These are phyloP conservation scores for Peromyscus polionotus DNA, from an alignment of 2,113 vertebrate species.

Conservation along the genomic window DNA sequence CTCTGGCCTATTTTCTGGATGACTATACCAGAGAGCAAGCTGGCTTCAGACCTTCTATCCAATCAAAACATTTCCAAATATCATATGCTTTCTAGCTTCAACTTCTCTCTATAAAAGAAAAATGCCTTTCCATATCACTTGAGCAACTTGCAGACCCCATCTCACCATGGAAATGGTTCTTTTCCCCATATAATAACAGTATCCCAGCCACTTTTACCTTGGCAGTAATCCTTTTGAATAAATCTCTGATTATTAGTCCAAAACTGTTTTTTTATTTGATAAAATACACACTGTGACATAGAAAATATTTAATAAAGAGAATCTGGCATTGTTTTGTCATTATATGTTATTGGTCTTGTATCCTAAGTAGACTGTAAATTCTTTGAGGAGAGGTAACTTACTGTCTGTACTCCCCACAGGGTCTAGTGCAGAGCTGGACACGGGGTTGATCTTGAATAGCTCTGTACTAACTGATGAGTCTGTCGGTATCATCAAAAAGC, in stretches of 20 bases:
- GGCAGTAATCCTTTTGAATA: not conserved
- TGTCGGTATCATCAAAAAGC: not conserved
- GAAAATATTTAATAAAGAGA: not conserved
- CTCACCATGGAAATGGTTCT: not conserved
- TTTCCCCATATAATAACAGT: not conserved
- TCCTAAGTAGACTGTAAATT: not conserved
- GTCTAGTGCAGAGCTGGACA: not conserved
- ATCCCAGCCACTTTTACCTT: not conserved
- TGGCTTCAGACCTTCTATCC: not conserved
- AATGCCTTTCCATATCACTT: not conserved
- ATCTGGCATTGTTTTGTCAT: not conserved
- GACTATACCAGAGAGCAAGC: not conserved
- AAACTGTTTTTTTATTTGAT: not conserved
- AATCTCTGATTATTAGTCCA: not conserved
- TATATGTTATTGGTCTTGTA: not conserved
- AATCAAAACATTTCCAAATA: not conserved
- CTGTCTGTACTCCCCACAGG: not conserved
- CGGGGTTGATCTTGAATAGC: not conserved
- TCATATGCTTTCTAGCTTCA: not conserved
- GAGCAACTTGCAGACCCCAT: not conserved
- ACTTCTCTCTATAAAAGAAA: not conserved
- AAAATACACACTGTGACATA: not conserved
- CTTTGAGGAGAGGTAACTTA: not conserved
- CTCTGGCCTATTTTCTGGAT: not conserved
- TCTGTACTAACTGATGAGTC: too few species aligned